Conservation (phyloP, 1,140 invertebrate genomes). For the Drosophila varians region DNA sequence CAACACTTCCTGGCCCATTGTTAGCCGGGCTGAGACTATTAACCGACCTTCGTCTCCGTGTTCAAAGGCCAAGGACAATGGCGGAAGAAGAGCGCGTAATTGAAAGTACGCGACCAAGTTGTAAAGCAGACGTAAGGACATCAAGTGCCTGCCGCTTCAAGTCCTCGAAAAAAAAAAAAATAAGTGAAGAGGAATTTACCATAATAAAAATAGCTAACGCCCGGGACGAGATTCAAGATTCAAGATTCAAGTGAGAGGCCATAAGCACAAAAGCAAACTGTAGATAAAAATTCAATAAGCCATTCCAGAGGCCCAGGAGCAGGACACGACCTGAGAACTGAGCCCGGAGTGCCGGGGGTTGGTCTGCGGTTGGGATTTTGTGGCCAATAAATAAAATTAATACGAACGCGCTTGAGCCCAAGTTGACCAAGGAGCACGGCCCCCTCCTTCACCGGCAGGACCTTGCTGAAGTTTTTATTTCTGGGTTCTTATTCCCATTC, state of each 20-base stretch:
- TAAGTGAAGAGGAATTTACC: conserved; percentile 49
- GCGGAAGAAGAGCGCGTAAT: conserved; percentile 45
- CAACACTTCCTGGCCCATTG: conserved; percentile 45
- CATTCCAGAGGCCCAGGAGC: conserved; percentile 12
- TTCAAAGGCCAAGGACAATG: conserved; percentile 66
- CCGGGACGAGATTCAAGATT: conserved; percentile 39
- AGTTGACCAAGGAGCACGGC: conserved; percentile 54
- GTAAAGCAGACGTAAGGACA: conserved; percentile 73
- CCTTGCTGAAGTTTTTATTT: conserved; percentile 29
- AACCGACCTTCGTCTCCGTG: conserved; percentile 30
- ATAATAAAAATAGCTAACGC: conserved; percentile 67
- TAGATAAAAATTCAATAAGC: conserved; percentile 80
- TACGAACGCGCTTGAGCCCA: conserved; percentile 70
- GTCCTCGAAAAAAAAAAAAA: conserved; percentile 13
- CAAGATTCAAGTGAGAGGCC: conserved; percentile 60
- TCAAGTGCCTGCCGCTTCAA: conserved; percentile 46
- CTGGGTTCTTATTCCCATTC: background rate
- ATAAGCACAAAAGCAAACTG: conserved; percentile 69
- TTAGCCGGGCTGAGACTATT: conserved; percentile 42
- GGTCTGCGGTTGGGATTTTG: conserved; percentile 44
- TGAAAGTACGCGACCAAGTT: conserved; percentile 72
- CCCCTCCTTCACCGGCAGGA: conserved; percentile 1
- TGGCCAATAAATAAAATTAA: conserved; percentile 81
- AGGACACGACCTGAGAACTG: conserved; percentile 50
- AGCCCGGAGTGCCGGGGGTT: background rate